Evolutionary conservation across 37 sponge, comb jelly and placozoan genomes (phyloP).

Genomic region (Geodia barretti): DNA sequence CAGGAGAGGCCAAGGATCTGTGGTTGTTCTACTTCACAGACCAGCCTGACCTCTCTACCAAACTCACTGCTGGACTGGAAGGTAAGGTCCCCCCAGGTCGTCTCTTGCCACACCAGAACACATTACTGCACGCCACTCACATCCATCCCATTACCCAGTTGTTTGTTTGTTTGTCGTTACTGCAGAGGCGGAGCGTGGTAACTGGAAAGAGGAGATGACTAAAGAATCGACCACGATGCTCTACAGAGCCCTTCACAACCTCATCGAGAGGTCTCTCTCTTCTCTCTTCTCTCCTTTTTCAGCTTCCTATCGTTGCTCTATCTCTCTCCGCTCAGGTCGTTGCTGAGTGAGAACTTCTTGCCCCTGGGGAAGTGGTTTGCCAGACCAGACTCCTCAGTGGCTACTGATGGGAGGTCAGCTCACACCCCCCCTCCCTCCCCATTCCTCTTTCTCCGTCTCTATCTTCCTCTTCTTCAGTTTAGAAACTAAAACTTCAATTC

Average conservation of each 20-base stretch:
- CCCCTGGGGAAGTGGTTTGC: slow-evolving; percentile 86
- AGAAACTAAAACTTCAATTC: too few species aligned
- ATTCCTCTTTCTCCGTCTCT: background rate
- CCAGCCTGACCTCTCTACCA: slow-evolving; percentile 44
- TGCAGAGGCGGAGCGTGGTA: slow-evolving; percentile 63
- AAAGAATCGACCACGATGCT: slow-evolving; percentile 68
- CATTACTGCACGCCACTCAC: too few species aligned
- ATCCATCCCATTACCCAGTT: background rate
- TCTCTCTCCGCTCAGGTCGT: slow-evolving; percentile 33
- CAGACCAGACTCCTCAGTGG: slow-evolving; percentile 53
- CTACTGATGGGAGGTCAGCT: slow-evolving; percentile 66
- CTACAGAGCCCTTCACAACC: slow-evolving; percentile 68
- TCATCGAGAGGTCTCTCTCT: slow-evolving; percentile 68
- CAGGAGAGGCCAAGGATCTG: slow-evolving; percentile 73
- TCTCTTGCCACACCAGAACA: too few species aligned
- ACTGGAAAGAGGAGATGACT: slow-evolving; percentile 74
- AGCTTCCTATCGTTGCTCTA: background rate
- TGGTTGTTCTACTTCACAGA: slow-evolving; percentile 83
- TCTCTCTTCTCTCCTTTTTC: background rate
- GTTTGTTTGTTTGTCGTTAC: background rate
- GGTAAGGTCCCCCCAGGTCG: slow-evolving; percentile 25
- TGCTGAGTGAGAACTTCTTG: slow-evolving; percentile 65
- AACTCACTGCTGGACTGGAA: slow-evolving; percentile 47
- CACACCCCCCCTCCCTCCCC: background rate
- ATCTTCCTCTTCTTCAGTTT: background rate